A percentile compares a stretch with the other conserved stretches of the same genome.
These are phyloP conservation scores for Aspidiotus rigidus DNA, from an alignment of 2,888 invertebrate genomes.

Conservation along the genomic window DNA sequence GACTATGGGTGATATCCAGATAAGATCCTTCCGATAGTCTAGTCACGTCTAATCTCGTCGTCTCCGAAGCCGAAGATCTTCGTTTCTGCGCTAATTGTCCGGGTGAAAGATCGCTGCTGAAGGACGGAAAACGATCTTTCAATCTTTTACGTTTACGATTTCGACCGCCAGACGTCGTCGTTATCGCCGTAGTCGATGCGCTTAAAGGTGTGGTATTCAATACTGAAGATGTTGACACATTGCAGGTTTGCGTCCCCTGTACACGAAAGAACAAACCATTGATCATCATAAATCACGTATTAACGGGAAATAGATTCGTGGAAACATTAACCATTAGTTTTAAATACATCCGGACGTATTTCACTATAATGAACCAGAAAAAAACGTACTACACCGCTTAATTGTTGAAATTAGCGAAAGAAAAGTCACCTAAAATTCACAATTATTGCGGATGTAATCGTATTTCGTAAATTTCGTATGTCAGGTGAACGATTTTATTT, in stretches of 20 bases:
- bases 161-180: slow-evolving; percentile 28
- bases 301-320: neutral
- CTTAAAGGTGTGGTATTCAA: neutral
- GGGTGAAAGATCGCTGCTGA: slow-evolving; percentile 48
- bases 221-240: no score
- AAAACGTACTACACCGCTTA: no score
- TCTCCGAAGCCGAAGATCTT: slow-evolving; percentile 74
- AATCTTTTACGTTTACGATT: slow-evolving; percentile 36
- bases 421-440: no score
- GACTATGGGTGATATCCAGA: slow-evolving; percentile 77
- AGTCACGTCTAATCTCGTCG: slow-evolving; percentile 71
- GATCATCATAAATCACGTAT: neutral
- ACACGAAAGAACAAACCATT: neutral
- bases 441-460: no score
- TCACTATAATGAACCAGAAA: no score
- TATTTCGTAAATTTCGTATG: no score
- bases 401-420: no score
- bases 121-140: slow-evolving; percentile 33
- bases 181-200: slow-evolving; percentile 16
- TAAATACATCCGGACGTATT: neutral
- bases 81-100: slow-evolving; percentile 55
- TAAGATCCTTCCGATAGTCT: slow-evolving; percentile 56
- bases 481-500: no score
- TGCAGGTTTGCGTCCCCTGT: no score
- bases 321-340: no score